Conservation (phyloP, 53 echinoderm and acorn worm species). For the Arbacia lixula region DNA sequence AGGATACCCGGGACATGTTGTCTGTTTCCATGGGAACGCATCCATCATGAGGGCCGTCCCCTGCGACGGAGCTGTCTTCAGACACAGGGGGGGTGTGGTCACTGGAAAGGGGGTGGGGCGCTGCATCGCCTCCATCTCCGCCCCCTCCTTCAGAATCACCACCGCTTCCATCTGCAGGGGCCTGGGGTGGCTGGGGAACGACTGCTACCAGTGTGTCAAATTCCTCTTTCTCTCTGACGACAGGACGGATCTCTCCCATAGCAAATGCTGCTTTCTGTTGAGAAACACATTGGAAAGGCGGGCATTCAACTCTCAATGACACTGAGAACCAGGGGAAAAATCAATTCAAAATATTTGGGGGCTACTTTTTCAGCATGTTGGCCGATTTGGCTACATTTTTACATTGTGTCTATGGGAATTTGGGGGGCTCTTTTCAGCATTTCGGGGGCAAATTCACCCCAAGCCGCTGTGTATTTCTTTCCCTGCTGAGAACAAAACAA, state of each 20-base stretch:
- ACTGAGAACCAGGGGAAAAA: too few species aligned
- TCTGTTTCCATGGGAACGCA: constrained; percentile 28
- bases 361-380: too few species aligned
- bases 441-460: too few species aligned
- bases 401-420: too few species aligned
- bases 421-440: too few species aligned
- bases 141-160: not conserved
- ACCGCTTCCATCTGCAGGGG: not conserved
- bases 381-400: too few species aligned
- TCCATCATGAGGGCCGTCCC: too few species aligned
- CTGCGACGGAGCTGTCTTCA: not conserved
- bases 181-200: constrained; percentile 6
- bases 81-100: constrained; percentile 19
- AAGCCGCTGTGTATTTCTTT: too few species aligned
- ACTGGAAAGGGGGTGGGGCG: not conserved
- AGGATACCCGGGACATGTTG: not conserved
- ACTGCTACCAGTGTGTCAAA: constrained; percentile 4
- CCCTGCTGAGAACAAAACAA: too few species aligned
- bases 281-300: not conserved
- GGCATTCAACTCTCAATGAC: not conserved
- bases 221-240: constrained; percentile 4
- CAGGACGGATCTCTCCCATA: constrained; percentile 19
- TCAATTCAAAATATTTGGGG: too few species aligned
- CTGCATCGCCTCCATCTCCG: constrained; percentile 16
- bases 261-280: constrained; percentile 28